Evolutionary conservation across 2,113 vertebrate genomes (phyloP).

Genomic region (Cyphomyrus discorhynchus): DNA sequence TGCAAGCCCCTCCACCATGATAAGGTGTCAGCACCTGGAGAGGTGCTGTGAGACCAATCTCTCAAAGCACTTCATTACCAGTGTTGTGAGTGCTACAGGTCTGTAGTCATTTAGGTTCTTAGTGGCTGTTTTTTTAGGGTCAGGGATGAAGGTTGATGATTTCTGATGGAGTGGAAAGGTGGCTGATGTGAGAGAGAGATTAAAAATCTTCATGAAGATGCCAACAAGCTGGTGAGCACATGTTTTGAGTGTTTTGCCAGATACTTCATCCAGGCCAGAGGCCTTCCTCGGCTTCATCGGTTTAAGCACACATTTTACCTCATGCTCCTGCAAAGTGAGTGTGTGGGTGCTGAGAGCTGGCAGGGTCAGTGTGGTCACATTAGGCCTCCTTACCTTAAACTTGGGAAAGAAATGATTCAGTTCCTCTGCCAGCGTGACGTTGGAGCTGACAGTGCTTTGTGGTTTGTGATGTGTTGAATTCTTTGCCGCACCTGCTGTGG

Average conservation of each 20-base stretch:
- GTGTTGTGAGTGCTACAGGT: neutral
- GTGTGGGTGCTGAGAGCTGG: neutral
- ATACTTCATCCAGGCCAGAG: neutral
- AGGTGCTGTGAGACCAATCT: neutral
- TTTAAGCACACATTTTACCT: neutral
- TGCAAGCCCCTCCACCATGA: too few species aligned
- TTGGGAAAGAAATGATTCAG: neutral
- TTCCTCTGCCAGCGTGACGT: neutral
- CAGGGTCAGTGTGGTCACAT: neutral
- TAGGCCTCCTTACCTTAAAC: neutral
- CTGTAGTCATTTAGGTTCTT: neutral
- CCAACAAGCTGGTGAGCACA: neutral
- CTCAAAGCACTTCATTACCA: slow-evolving; percentile 7
- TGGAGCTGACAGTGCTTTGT: neutral
- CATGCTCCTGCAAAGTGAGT: neutral
- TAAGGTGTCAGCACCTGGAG: too few species aligned
- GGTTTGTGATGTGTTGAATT: neutral
- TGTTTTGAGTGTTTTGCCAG: neutral
- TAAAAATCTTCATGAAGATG: neutral
- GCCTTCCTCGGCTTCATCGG: neutral
- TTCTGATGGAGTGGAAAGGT: neutral
- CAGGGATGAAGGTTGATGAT: neutral
- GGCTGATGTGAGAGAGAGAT: neutral
- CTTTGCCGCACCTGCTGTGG: neutral
- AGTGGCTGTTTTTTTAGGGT: neutral